Conservation (phyloP, 2,113 vertebrate species). For the Perca fluviatilis region DNA sequence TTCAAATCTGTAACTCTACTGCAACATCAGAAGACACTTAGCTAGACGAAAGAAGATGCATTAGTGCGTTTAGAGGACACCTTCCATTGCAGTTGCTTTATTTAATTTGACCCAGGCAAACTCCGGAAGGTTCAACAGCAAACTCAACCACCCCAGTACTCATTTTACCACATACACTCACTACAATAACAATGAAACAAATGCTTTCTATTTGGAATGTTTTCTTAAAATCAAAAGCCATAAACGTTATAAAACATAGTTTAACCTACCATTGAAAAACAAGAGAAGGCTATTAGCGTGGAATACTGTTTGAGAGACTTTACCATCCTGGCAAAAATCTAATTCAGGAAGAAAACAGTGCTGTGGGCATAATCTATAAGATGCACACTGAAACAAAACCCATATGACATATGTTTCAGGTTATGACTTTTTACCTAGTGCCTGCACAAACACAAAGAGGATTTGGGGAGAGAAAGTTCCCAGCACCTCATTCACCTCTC, state of each 20-base stretch:
- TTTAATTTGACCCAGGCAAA: neutral
- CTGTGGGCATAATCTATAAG: slow-evolving; percentile 10
- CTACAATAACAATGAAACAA: neutral
- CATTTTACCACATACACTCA: neutral
- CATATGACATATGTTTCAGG: slow-evolving; percentile 53
- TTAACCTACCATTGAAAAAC: neutral
- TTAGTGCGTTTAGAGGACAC: neutral
- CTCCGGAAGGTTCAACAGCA: neutral
- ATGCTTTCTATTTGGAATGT: neutral
- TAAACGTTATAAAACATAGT: neutral
- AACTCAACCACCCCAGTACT: neutral
- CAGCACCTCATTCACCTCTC: slow-evolving; percentile 68
- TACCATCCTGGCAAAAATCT: slow-evolving; percentile 4
- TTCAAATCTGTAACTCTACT: neutral
- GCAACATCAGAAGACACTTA: neutral
- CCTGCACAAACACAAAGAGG: slow-evolving; percentile 50
- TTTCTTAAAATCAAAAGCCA: neutral
- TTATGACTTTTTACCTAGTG: slow-evolving; percentile 34
- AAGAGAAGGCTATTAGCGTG: neutral
- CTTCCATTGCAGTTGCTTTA: neutral
- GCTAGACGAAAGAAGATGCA: neutral
- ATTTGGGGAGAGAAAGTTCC: slow-evolving; percentile 53
- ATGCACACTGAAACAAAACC: slow-evolving; percentile 18
- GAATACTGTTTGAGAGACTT: neutral
- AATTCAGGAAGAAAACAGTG: slow-evolving; percentile 21